Percentiles rank a stretch among this genome's conserved stretches.
These are phyloP conservation scores for Hyalella azteca DNA, from an alignment of 2,888 invertebrate species.

Conservation along the genomic window DNA sequence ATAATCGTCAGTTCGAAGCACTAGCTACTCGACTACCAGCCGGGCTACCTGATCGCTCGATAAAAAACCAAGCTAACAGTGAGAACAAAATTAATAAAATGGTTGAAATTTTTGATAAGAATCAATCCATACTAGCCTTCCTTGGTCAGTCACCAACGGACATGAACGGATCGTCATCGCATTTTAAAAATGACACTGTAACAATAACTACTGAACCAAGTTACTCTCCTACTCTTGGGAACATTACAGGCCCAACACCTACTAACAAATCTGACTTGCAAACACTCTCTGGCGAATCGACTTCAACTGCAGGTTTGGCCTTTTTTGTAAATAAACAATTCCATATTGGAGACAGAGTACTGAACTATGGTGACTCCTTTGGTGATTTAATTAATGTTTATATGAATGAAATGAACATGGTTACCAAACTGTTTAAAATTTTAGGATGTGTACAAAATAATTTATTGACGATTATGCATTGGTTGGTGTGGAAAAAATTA, in stretches of 20 bases:
- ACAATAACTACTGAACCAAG: too few species aligned
- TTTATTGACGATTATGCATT: too few species aligned
- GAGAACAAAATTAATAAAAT: neutral
- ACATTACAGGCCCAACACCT: neutral
- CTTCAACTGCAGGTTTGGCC: conserved; percentile 1
- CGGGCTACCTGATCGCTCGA: neutral
- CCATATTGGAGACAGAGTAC: too few species aligned
- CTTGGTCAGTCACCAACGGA: neutral
- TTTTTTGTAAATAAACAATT: conserved; percentile 27
- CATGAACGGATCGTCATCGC: neutral
- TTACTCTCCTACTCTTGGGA: neutral
- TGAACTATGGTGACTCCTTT: neutral
- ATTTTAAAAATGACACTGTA: too few species aligned
- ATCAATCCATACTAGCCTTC: neutral
- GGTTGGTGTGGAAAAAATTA: too few species aligned
- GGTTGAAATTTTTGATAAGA: neutral
- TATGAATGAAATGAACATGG: too few species aligned
- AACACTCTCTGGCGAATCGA: neutral
- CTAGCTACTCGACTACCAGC: neutral
- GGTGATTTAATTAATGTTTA: neutral
- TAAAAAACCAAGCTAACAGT: neutral
- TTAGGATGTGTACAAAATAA: too few species aligned
- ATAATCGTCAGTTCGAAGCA: neutral
- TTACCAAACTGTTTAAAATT: too few species aligned
- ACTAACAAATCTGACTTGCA: conserved; percentile 8